Percentiles rank a stretch among this genome's conserved stretches.
Conservation (phyloP, 1,140 invertebrate genomes). For the Eumaeus atala region DNA sequence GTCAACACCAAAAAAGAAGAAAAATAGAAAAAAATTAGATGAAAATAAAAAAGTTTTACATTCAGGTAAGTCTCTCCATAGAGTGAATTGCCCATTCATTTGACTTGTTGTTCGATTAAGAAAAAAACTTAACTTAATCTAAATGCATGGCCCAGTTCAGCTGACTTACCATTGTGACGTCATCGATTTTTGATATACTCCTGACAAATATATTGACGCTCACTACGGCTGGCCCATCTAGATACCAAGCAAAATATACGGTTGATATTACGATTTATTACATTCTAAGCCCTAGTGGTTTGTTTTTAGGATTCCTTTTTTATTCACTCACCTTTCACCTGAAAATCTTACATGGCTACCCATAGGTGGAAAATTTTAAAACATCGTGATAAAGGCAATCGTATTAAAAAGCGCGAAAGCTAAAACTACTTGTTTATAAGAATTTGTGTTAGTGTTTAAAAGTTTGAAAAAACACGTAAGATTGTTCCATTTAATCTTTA, state of each 20-base stretch:
- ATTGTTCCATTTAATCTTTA: too few species aligned
- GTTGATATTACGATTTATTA: conserved; percentile 45
- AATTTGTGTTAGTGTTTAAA: conserved; percentile 57
- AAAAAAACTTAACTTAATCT: conserved; percentile 52
- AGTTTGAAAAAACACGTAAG: background rate
- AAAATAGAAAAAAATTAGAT: conserved; percentile 42
- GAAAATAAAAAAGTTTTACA: conserved; percentile 29
- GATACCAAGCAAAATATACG: conserved; percentile 72
- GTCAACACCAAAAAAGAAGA: conserved; percentile 62
- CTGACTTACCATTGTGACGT: conserved; percentile 97
- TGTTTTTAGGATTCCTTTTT: conserved; percentile 28
- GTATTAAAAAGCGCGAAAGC: conserved; percentile 11
- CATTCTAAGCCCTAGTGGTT: conserved; percentile 47
- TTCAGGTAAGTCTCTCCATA: conserved; percentile 59
- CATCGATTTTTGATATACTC: conserved; percentile 99
- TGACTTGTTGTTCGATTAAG: conserved; percentile 58
- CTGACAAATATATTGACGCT: conserved; percentile 97
- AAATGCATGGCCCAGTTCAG: conserved; percentile 54
- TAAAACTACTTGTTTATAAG: conserved; percentile 53
- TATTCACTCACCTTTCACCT: conserved; percentile 52
- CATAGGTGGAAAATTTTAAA: conserved; percentile 8
- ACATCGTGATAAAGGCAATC: background rate
- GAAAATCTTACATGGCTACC: conserved; percentile 31
- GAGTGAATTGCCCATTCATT: conserved; percentile 70
- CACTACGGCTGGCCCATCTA: conserved; percentile 93